Percentiles rank a stretch among this genome's conserved stretches.
Evolutionary conservation across 2,113 vertebrate genomes (phyloP).

Genomic region (Nothocercus julius): DNA sequence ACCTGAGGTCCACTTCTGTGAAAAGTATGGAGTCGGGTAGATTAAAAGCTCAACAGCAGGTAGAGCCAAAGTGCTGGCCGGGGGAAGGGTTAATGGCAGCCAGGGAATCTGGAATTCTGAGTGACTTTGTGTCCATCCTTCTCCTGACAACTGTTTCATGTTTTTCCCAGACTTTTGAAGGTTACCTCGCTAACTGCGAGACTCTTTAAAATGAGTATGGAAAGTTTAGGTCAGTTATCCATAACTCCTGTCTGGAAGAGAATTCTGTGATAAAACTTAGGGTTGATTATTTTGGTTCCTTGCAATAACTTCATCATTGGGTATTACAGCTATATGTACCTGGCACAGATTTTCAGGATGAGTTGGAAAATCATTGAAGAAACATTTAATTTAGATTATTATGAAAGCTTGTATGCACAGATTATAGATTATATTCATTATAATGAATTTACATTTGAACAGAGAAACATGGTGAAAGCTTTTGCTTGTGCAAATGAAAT

Average conservation of each 20-base stretch:
- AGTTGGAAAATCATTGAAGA: neutral
- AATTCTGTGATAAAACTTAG: neutral
- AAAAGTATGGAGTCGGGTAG: neutral
- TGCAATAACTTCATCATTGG: neutral
- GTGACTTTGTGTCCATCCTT: neutral
- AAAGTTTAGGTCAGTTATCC: neutral
- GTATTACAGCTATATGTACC: neutral
- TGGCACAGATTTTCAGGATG: neutral
- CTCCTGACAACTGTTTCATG: neutral
- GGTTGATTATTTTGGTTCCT: neutral
- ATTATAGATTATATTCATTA: neutral
- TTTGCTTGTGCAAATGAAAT: neutral
- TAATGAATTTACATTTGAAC: neutral
- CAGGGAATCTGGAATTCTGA: neutral
- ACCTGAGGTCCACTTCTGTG: neutral
- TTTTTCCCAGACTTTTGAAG: neutral
- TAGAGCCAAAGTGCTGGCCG: neutral
- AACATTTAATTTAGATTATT: neutral
- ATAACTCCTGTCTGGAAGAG: neutral
- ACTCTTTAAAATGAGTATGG: neutral
- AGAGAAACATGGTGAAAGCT: neutral
- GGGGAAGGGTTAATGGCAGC: neutral
- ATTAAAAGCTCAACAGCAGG: no score
- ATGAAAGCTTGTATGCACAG: neutral
- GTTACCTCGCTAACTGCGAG: neutral